Conservation (phyloP, 2,797 vertebrate genomes). For the Balearica regulorum region DNA sequence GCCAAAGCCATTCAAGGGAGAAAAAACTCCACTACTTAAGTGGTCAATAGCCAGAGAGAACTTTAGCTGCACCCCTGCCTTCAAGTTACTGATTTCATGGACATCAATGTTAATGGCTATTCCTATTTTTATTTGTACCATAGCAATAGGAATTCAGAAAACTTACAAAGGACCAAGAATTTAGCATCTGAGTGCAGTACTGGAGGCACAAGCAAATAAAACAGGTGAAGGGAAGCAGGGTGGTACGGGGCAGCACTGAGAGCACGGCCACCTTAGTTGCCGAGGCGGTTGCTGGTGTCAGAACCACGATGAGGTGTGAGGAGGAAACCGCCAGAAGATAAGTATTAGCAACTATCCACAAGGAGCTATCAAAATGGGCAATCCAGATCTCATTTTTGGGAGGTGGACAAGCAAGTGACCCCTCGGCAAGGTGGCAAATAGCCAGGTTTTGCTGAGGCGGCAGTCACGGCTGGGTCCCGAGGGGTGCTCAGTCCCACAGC, state of each 20-base stretch:
- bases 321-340: not conserved
- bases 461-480: not conserved
- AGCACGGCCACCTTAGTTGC: fast-evolving
- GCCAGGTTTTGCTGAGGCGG: fast-evolving
- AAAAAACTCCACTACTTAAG: not conserved
- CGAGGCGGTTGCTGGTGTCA: not conserved
- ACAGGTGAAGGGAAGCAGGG: not conserved
- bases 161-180: not conserved
- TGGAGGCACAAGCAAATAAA: not conserved
- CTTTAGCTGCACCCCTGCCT: not conserved
- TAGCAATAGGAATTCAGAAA: not conserved
- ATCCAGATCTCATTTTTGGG: not conserved
- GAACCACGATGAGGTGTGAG: not conserved
- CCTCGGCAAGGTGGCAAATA: fast-evolving
- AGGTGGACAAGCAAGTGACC: not conserved
- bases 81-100: not conserved
- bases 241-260: not conserved
- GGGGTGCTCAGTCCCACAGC: not conserved
- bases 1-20: not conserved
- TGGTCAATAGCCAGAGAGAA: not conserved
- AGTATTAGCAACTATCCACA: not conserved
- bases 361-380: not conserved
- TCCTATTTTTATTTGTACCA: not conserved
- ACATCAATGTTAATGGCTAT: fast-evolving
- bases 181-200: not conserved